Base-by-base conservation (phyloP, 2,113 vertebrate genomes). In the Alosa alosa region DNA sequence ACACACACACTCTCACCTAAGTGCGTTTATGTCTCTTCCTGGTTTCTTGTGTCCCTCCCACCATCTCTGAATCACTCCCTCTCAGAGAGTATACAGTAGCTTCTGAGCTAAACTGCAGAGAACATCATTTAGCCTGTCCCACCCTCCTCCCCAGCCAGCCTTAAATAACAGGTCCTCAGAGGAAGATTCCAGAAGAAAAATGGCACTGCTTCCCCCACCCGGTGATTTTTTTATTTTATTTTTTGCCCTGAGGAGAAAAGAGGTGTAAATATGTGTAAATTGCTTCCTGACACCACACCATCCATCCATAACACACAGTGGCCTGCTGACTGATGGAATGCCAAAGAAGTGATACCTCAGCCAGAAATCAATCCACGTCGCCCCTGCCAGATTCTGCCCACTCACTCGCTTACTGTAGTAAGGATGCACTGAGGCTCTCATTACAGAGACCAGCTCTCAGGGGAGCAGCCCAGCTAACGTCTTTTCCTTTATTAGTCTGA, bases 181-280 rank as follows among this genome's bases (percentile, higher is more conserved):
- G 49, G 55, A 72, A 82, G 44, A 86, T 78, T 55, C 85, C 81
- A 86, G 85, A 72, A 46, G 64, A 72, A 81, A 86, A 83, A 86
- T 64, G 86, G 50, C 68, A 84, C 82, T 83, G 82, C 82, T 94
- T 90, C 93, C 92, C 49, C 49, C 78, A 78, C 82, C 22, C 92
- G 2, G 2, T 15, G n/a, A 9, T 31, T 72, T 72, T 46, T 88
- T 57, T 83, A 81, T 49, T 44, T 44, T 44, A 3, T 44, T 44
- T 44, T 44, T 44, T 44, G 41, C 60, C 86, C 91, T 91, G 90
- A 83, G 89, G 92, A 72, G 64, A 36, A 72, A 72, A 72, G 88
- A 84, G 86, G 88, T 96, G 95, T 96, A 95, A 95, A 96, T 96
- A 96, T 88, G 83, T 89, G 86, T 90, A 90, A 88, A 87, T 88